Evolutionary conservation across 2,888 invertebrate species (phyloP).

Genomic region (Nephrotoma flavescens): DNA sequence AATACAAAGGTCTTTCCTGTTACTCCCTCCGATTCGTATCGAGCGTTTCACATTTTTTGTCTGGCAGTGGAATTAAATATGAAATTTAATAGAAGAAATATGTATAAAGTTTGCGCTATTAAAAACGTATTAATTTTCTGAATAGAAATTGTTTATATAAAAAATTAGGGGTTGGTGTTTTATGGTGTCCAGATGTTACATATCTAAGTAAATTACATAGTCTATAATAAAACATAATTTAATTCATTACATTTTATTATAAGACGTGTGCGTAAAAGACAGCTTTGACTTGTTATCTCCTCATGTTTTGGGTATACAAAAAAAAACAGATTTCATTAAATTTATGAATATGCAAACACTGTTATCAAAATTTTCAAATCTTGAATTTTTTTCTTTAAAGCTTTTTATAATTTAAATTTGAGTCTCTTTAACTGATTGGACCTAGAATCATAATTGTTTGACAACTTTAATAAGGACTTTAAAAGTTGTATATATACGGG

Average conservation of each 20-base stretch:
- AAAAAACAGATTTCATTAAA: background rate
- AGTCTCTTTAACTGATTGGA: no score
- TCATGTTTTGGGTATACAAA: background rate
- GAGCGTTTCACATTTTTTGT: background rate
- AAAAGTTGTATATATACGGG: no score
- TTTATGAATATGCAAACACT: background rate
- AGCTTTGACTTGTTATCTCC: background rate
- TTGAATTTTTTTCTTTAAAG: background rate
- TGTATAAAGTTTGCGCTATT: background rate
- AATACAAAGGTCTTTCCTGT: background rate
- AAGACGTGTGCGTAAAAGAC: background rate
- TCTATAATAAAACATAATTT: background rate
- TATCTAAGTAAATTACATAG: background rate
- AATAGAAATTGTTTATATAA: background rate
- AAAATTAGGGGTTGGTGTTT: background rate
- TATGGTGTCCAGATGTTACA: background rate
- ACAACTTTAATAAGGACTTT: no score
- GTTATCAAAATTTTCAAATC: background rate
- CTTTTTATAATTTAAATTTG: no score
- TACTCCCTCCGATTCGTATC: background rate
- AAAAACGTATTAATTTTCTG: background rate
- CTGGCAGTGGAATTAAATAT: background rate
- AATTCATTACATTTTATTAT: background rate
- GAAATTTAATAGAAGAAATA: background rate
- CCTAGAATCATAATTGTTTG: no score